Evolutionary conservation across 92 coral and sea anemone species (phyloP).

Genomic region (Heteractis magnifica): DNA sequence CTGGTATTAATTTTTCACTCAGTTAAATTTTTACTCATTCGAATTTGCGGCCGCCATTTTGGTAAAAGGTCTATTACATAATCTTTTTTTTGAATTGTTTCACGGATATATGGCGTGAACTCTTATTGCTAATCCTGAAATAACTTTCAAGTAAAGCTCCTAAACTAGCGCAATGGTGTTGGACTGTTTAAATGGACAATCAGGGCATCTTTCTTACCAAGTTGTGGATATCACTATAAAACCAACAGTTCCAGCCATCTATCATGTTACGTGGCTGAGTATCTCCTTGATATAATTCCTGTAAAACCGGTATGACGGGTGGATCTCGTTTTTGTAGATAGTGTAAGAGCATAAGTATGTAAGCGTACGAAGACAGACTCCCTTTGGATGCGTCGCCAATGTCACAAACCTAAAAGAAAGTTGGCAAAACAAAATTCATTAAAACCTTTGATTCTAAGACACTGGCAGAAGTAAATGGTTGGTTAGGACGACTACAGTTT

Average conservation of each 20-base stretch:
- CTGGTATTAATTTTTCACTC: no score
- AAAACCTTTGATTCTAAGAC: no score
- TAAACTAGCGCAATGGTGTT: background rate
- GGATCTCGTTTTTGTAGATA: conserved; percentile 81
- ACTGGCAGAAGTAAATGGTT: no score
- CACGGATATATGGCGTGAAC: no score
- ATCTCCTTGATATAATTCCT: conserved; percentile 59
- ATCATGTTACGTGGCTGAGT: conserved; percentile 58
- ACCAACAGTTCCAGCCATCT: conserved; percentile 98
- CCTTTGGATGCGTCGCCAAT: conserved; percentile 99
- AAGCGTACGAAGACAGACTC: conserved; percentile 93
- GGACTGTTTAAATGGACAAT: background rate
- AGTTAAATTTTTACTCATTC: no score
- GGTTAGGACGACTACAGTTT: no score
- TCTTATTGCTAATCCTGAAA: no score
- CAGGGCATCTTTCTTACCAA: conserved; percentile 55
- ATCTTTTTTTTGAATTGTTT: no score
- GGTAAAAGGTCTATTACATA: no score
- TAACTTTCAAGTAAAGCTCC: no score
- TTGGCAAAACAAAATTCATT: background rate
- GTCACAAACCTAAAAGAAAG: conserved; percentile 73
- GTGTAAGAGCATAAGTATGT: conserved; percentile 90
- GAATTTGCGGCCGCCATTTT: no score
- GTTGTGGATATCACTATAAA: conserved; percentile 58
- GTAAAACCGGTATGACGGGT: conserved; percentile 86